These are phyloP conservation scores for Andrena marginata DNA, from an alignment of 2,888 invertebrate species.

Conservation along the genomic window DNA sequence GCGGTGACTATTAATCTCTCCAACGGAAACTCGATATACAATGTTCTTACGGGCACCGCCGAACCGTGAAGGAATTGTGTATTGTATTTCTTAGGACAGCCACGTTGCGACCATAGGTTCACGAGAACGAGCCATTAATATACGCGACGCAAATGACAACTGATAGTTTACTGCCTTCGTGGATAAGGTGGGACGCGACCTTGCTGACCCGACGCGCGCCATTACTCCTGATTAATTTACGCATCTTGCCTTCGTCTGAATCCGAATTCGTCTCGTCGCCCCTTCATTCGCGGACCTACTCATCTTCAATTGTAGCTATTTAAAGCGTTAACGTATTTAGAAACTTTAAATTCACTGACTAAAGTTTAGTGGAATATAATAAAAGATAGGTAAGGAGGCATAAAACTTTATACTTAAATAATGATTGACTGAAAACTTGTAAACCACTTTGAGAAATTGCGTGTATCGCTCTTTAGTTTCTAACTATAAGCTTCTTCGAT, in stretches of 20 bases:
- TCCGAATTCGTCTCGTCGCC: background rate
- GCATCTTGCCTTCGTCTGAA: constrained; percentile 12
- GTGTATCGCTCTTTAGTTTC: background rate
- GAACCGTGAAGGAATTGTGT: constrained; percentile 30
- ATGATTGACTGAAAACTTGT: too few species aligned
- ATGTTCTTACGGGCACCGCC: constrained; percentile 37
- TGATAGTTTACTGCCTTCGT: constrained; percentile 41
- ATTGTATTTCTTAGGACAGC: constrained; percentile 29
- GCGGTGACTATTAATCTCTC: constrained; percentile 41
- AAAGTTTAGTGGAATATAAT: too few species aligned
- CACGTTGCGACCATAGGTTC: background rate
- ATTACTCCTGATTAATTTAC: constrained; percentile 42
- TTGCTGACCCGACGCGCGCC: constrained; percentile 29
- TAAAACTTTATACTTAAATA: too few species aligned
- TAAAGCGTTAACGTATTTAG: too few species aligned
- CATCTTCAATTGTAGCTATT: background rate
- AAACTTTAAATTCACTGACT: too few species aligned
- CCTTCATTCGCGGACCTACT: background rate
- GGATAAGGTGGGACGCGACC: constrained; percentile 39
- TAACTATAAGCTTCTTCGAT: background rate
- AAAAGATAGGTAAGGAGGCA: too few species aligned
- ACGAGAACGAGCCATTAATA: constrained; percentile 6
- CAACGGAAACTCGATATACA: constrained; percentile 46
- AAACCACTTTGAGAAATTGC: background rate
- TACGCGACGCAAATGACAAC: constrained; percentile 36